Evolutionary conservation across 2,888 invertebrate genomes (phyloP).

Genomic region (Himalopsyche tibetana): DNA sequence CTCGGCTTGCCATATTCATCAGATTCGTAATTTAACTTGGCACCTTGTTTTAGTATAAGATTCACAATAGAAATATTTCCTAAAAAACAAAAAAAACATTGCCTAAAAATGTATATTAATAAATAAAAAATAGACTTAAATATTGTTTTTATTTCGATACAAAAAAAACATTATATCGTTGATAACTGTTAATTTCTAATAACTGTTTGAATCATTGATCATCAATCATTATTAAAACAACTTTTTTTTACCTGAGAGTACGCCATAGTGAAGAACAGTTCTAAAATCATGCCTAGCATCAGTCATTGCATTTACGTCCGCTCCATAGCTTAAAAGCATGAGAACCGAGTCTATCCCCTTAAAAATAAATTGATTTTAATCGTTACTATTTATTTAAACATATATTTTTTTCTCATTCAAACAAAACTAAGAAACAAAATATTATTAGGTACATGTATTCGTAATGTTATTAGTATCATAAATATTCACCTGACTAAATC

Average conservation of each 20-base stretch:
- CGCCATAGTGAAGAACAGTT: constrained; percentile 92
- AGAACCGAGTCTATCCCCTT: constrained; percentile 87
- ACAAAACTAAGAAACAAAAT: not conserved
- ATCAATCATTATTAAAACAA: not conserved
- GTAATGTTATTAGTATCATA: not conserved
- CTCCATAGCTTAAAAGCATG: constrained; percentile 86
- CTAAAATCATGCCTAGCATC: constrained; percentile 91
- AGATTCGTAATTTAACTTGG: constrained; percentile 81
- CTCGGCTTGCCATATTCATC: constrained; percentile 84
- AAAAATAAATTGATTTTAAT: constrained; percentile 63
- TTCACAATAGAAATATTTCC: constrained; percentile 85
- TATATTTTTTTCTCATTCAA: not conserved
- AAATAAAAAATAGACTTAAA: no score
- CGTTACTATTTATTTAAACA: no score
- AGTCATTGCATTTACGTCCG: constrained; percentile 90
- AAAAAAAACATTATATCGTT: no score
- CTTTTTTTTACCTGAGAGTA: constrained; percentile 82
- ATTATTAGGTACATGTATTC: not conserved
- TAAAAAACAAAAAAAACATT: constrained; percentile 66
- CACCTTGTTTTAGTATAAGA: constrained; percentile 89
- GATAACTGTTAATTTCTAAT: not conserved
- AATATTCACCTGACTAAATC: constrained; percentile 81
- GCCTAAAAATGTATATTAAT: no score
- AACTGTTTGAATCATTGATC: not conserved
- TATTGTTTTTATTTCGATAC: no score